A percentile compares a stretch with the other conserved stretches of the same genome.
Conservation (phyloP, 2,888 invertebrate species). For the Macrophya annulata region DNA sequence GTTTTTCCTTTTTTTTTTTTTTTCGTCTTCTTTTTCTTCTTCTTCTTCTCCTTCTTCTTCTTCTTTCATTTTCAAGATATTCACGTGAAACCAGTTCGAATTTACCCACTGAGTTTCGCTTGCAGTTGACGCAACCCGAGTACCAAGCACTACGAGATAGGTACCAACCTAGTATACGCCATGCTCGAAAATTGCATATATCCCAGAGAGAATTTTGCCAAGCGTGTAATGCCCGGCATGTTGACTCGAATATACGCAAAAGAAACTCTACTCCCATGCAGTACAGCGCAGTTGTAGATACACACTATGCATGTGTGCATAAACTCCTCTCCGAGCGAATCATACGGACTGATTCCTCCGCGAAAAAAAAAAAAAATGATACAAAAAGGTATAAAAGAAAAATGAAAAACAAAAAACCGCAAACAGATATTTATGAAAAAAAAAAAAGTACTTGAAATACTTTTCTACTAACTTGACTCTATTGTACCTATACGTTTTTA, state of each 20-base stretch:
- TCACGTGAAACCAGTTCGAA: constrained; percentile 35
- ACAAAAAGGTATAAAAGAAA: not conserved
- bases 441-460: not conserved
- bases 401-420: not conserved
- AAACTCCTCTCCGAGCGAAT: constrained; percentile 16
- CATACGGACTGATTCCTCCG: constrained; percentile 43
- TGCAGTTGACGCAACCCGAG: constrained; percentile 50
- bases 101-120: constrained; percentile 27
- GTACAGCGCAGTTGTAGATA: not conserved
- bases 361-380: constrained; percentile 23
- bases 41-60: not conserved
- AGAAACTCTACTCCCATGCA: constrained; percentile 29
- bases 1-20: not conserved
- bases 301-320: not conserved
- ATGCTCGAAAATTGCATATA: constrained; percentile 45
- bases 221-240: constrained; percentile 54
- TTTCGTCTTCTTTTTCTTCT: constrained; percentile 28
- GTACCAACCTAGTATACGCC: not conserved
- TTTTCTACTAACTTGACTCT: constrained; percentile 6
- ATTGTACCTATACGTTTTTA: constrained; percentile 10
- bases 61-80: not conserved
- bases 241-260: constrained; percentile 53
- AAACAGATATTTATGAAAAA: not conserved
- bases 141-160: constrained; percentile 43
- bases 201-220: constrained; percentile 47